Percentiles rank a stretch among this genome's conserved stretches.
These are phyloP conservation scores for Procavia capensis DNA, from an alignment of 2,113 vertebrate genomes.

Conservation along the genomic window DNA sequence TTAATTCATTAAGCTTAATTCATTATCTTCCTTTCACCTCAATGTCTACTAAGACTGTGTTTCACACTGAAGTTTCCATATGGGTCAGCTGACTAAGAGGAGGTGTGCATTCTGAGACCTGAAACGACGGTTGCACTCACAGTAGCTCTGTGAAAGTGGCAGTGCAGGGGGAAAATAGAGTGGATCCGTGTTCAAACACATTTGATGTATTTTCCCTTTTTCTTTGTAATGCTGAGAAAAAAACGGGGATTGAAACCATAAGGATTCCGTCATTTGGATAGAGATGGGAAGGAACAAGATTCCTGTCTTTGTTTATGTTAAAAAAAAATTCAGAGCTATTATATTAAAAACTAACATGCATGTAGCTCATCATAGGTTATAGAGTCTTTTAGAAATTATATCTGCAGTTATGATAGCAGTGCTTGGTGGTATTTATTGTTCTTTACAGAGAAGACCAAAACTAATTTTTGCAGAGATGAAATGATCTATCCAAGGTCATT, in stretches of 20 bases:
- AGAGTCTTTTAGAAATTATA: fast-evolving
- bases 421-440: not conserved
- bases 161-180: not conserved
- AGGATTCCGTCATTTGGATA: not conserved
- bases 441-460: not conserved
- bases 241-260: not conserved
- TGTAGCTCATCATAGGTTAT: fast-evolving
- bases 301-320: not conserved
- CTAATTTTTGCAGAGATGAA: not conserved
- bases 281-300: not conserved
- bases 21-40: not conserved
- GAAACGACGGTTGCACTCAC: not conserved
- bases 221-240: not conserved
- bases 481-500: not conserved
- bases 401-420: not conserved
- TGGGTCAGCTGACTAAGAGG: not conserved
- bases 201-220: fast-evolving
- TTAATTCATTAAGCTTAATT: not conserved
- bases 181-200: fast-evolving
- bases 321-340: not conserved
- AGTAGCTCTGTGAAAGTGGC: not conserved
- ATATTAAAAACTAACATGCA: not conserved
- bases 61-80: not conserved
- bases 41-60: not conserved
- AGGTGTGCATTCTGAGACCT: not conserved